A percentile compares a stretch with the other conserved stretches of the same genome.
These are phyloP conservation scores for Drosophila percnosoma DNA, from an alignment of 2,888 invertebrate genomes.

Conservation along the genomic window DNA sequence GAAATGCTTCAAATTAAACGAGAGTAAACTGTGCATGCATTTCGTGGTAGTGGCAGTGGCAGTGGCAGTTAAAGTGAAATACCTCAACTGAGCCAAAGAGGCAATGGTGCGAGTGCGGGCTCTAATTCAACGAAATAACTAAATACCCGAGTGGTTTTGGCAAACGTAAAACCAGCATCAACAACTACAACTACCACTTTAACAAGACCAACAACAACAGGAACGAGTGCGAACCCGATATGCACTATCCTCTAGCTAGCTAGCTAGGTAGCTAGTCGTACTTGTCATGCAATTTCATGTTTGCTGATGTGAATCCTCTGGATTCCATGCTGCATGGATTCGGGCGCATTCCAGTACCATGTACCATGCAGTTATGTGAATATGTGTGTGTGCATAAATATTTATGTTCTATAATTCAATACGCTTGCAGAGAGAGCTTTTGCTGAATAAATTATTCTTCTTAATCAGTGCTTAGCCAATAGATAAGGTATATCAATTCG, in stretches of 20 bases:
- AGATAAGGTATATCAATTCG: neutral
- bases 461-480: neutral
- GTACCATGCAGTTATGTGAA: conserved; percentile 19
- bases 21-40: conserved; percentile 60
- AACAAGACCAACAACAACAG: conserved; percentile 19
- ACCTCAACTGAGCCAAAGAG: conserved; percentile 36
- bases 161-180: conserved; percentile 28
- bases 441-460: neutral
- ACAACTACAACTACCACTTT: conserved; percentile 4
- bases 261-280: conserved; percentile 3
- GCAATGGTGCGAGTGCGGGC: conserved; percentile 61
- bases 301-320: conserved; percentile 26
- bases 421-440: conserved; percentile 29
- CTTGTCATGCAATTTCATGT: conserved; percentile 53
- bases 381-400: conserved; percentile 4
- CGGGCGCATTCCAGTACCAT: conserved; percentile 35
- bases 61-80: neutral
- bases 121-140: conserved; percentile 75
- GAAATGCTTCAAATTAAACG: conserved; percentile 53
- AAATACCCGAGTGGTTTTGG: conserved; percentile 63
- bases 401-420: conserved; percentile 17
- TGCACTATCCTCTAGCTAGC: conserved; percentile 24
- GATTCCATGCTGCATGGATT: conserved; percentile 24
- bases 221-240: conserved; percentile 18
- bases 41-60: conserved; percentile 1